Conservation (phyloP, 2,113 vertebrate genomes). For the Ptilorrhoa leucosticta region DNA sequence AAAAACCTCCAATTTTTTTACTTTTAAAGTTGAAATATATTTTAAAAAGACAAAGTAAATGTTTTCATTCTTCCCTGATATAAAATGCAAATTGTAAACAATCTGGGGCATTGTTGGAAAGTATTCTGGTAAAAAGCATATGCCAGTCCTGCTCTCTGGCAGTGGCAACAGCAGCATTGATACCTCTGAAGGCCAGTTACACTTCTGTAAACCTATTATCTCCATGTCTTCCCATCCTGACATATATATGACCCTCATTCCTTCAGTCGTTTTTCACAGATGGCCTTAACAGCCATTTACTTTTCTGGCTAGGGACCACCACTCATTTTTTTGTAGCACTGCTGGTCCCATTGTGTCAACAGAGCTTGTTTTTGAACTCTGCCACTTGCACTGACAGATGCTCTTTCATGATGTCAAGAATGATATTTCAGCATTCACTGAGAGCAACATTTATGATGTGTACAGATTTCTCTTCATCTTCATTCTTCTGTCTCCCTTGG, state of each 20-base stretch:
- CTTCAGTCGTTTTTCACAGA: neutral
- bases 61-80: neutral
- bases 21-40: neutral
- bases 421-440: neutral
- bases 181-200: neutral
- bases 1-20: fast-evolving
- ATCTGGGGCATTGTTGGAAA: neutral
- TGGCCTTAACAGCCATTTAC: neutral
- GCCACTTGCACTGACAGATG: neutral
- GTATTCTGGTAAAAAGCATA: neutral
- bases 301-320: neutral
- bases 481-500: neutral
- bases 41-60: neutral
- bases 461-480: neutral
- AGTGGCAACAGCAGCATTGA: neutral
- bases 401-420: too few relatives aligned
- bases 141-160: neutral
- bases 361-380: neutral
- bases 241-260: too few relatives aligned
- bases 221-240: neutral
- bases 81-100: neutral
- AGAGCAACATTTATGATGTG: neutral
- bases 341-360: neutral
- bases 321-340: neutral
- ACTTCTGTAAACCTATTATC: neutral